These are phyloP conservation scores for Amniataba percoides DNA, from an alignment of 2,797 vertebrate species.

Conservation along the genomic window DNA sequence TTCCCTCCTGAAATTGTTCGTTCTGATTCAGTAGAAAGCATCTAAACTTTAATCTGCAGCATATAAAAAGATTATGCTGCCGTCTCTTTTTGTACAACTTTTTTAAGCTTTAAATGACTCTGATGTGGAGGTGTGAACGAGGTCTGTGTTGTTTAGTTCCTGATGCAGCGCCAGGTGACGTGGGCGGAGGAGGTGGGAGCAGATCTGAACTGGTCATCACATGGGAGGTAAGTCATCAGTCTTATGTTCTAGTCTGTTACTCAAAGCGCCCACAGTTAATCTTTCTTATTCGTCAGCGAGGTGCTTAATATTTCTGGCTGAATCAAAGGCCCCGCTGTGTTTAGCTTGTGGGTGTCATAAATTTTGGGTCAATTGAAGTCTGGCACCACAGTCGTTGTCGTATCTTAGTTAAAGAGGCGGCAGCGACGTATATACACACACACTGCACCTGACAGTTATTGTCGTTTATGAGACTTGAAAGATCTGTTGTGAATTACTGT, in stretches of 20 bases:
- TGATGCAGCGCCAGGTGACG: slow-evolving; percentile 92
- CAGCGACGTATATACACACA: slow-evolving; percentile 41
- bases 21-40: neutral
- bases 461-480: slow-evolving; percentile 61
- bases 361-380: slow-evolving; percentile 60
- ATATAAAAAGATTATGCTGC: neutral
- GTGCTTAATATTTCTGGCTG: slow-evolving; percentile 72
- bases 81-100: neutral
- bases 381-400: slow-evolving; percentile 49
- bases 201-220: slow-evolving; percentile 96
- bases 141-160: slow-evolving; percentile 86
- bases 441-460: slow-evolving; percentile 55
- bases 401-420: slow-evolving; percentile 57
- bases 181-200: slow-evolving; percentile 95
- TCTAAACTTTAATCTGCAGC: neutral
- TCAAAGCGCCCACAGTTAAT: slow-evolving; percentile 44
- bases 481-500: slow-evolving; percentile 50
- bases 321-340: slow-evolving; percentile 68
- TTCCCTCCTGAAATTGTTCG: neutral
- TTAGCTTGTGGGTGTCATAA: slow-evolving; percentile 69
- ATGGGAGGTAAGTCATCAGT: slow-evolving; percentile 95
- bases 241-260: slow-evolving; percentile 69
- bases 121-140: slow-evolving; percentile 47
- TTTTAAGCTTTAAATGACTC: slow-evolving; percentile 19
- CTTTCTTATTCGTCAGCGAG: slow-evolving; percentile 53